Evolutionary conservation across 1,140 invertebrate genomes (phyloP).

Genomic region (Drosophila littoralis): DNA sequence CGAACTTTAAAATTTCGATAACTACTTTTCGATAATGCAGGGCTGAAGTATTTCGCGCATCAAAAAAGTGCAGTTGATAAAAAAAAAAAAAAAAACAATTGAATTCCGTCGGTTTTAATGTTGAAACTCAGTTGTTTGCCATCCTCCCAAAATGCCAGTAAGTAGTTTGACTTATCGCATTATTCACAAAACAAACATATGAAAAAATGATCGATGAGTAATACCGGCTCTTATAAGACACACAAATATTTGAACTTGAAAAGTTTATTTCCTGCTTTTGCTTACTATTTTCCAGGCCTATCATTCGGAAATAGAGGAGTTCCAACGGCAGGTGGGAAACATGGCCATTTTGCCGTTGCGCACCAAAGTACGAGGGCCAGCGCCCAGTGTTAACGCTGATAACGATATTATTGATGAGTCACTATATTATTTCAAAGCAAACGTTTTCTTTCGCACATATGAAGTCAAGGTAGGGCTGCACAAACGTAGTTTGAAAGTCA

Average conservation of each 20-base stretch:
- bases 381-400: constrained; percentile 89
- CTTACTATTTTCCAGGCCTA: constrained; percentile 90
- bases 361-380: constrained; percentile 94
- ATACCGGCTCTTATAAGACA: background rate
- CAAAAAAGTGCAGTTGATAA: constrained; percentile 21
- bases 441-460: constrained; percentile 99
- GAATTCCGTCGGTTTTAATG: constrained; percentile 29
- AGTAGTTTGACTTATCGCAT: constrained; percentile 16
- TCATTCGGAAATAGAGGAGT: constrained; percentile 94
- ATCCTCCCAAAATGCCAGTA: constrained; percentile 38
- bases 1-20: constrained; percentile 6
- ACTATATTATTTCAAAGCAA: constrained; percentile 98
- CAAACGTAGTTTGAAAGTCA: background rate
- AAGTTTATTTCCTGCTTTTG: background rate
- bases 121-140: constrained; percentile 29
- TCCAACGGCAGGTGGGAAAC: constrained; percentile 92
- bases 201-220: constrained; percentile 6
- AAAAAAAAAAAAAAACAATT: constrained; percentile 37
- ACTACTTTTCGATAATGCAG: constrained; percentile 10
- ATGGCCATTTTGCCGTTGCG: constrained; percentile 96
- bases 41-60: constrained; percentile 13
- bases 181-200: background rate
- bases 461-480: constrained; percentile 95
- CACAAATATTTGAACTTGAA: constrained; percentile 18
- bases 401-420: constrained; percentile 99